These are phyloP conservation scores for Anguilla anguilla DNA, from an alignment of 2,797 vertebrate species.

Conservation along the genomic window DNA sequence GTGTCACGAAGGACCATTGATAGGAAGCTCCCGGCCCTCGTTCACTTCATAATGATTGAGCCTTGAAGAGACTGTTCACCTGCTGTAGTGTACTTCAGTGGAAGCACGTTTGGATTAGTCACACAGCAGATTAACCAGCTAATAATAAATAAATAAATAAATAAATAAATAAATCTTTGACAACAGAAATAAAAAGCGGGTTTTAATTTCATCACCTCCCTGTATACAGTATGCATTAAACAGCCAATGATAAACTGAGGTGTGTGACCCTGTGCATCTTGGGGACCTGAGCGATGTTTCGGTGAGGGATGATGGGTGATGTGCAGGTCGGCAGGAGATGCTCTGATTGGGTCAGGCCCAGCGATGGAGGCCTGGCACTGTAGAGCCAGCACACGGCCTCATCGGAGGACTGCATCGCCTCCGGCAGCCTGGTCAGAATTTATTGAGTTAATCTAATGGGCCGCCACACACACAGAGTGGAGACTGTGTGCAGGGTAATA, in stretches of 20 bases:
- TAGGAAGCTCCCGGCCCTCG: too few relatives aligned
- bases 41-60: too few relatives aligned
- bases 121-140: not conserved
- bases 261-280: constrained; percentile 44
- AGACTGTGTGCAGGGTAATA: constrained; percentile 25
- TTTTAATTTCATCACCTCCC: not conserved
- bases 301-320: constrained; percentile 44
- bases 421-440: constrained; percentile 36
- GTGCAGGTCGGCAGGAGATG: constrained; percentile 56
- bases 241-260: constrained; percentile 58
- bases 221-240: constrained; percentile 62
- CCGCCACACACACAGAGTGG: constrained; percentile 18
- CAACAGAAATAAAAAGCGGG: constrained; percentile 31
- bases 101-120: not conserved
- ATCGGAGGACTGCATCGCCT: constrained; percentile 28
- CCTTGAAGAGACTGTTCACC: too few relatives aligned
- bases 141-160: constrained; percentile 28
- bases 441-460: constrained; percentile 45
- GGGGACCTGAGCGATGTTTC: constrained; percentile 53
- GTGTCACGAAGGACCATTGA: too few relatives aligned
- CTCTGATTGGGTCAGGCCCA: constrained; percentile 41
- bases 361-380: constrained; percentile 24
- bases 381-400: constrained; percentile 35
- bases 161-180: constrained; percentile 13
- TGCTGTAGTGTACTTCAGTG: not conserved